Evolutionary conservation across 1,140 invertebrate species (phyloP).

Genomic region (Bombus ignitus): DNA sequence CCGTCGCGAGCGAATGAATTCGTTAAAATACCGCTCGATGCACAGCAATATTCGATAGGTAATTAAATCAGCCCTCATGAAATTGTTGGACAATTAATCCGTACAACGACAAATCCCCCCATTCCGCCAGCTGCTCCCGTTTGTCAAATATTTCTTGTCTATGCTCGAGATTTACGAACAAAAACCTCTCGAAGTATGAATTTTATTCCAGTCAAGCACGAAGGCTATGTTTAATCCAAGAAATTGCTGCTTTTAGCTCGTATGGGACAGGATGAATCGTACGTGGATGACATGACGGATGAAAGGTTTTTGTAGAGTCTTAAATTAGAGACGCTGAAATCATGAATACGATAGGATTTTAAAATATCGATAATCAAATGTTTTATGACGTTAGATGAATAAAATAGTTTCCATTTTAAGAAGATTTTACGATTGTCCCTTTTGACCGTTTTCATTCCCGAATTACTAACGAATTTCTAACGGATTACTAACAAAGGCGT

Average conservation of each 20-base stretch:
- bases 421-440: too few species aligned
- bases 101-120: constrained; percentile 19
- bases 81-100: constrained; percentile 35
- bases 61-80: constrained; percentile 33
- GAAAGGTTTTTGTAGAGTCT: neutral
- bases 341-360: neutral
- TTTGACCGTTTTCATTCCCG: too few species aligned
- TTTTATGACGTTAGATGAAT: neutral
- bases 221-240: neutral
- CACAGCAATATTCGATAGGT: constrained; percentile 34
- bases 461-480: too few species aligned
- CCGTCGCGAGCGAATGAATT: constrained; percentile 17
- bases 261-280: neutral
- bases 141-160: constrained; percentile 4
- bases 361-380: neutral
- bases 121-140: neutral
- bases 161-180: neutral
- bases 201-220: neutral
- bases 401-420: too few species aligned
- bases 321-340: neutral
- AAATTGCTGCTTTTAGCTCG: neutral
- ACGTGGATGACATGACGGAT: neutral
- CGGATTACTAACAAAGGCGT: too few species aligned
- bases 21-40: constrained; percentile 17
- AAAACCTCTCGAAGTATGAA: neutral